Base-by-base conservation (phyloP, 35 echinoderm and acorn worm species). In the Anneissia japonica region DNA sequence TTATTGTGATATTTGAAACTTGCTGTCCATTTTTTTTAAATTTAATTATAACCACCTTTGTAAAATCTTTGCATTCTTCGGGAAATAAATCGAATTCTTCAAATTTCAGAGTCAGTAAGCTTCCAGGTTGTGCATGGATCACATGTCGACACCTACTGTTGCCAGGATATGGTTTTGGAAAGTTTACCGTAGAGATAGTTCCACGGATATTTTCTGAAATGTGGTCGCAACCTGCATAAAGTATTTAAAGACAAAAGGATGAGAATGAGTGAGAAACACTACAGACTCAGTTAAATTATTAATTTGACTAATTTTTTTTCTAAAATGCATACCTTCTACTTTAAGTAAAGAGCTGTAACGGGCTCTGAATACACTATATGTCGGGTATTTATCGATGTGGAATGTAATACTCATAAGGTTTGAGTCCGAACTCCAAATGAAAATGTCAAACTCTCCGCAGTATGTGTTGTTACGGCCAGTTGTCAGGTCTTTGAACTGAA, bases 401-500 rank as follows among this genome's bases (percentile, higher is more conserved):
- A 82, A 82, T 14, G 41, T 32, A 45, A 82, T 43, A 38, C 39
- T 37, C 36, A 82, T 43, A 5, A 82, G 36, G n/a, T 82, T 82
- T 12, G 35, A 32, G 32, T 82, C 80, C 14, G 80, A 82, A 39
- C 6, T 82, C 38, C 12, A 82, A 37, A 9, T 39, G 41, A 82
- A 82, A 12, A 82, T 37, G n/a, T 82, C 80, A 17, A 46, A 82
- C 38, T 82, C 36, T 32, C 80, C 80, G 28, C 80, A 82, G 38
- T 14, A 82, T 16, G 32, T 32, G 30, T 38, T 9, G 0, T 4
- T 82, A 13, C 80, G 34, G 19, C 28, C 40, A 23, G 36, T 39
- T 6, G 80, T 82, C 80, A 36, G 41, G 31, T 82, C 80, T 43
- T 32, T 82, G 30, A 82, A 32, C 80, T 82, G 17, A 38, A 82